Evolutionary conservation across 2,888 invertebrate genomes (phyloP), one percentile per base, ranked within the genome.

Genomic region (Cosmopolites sordidus): DNA sequence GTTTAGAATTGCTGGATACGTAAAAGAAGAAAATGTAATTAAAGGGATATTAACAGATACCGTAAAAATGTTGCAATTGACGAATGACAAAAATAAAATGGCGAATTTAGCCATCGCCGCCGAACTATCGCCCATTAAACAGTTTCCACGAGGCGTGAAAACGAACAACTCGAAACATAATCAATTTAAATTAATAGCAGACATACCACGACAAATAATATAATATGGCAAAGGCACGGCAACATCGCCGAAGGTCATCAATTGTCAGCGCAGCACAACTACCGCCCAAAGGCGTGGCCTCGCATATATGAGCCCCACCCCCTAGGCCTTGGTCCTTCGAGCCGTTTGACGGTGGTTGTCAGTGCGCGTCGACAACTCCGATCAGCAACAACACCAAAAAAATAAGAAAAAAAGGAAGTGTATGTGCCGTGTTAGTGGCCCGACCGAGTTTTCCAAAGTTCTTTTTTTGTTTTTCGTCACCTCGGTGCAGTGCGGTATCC

Each of bases 161-260:
- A 60, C 58, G 59, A 58, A 58, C 58, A 51, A 57, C 57, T 54
- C 42, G 54, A 40, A 60, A 54, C 62, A 60, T 63, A 66, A 67
- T 66, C 66, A 66, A 66, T 66, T 66, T 62, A 64, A 68, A 68
- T 68, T 68, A 69, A 68, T 66, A 64, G 61, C 60, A 62, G 64
- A 64, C 64, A 64, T 60, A 60, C 59, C 56, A 59, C 64, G 69
- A 69, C 69, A 69, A 69, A 69, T 69, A 68, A 68, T 68, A 67
- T 69, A 69, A 69, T 69, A 68, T 66, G 69, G 62, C 60, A 63
- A 65, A 67, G 66, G 67, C 68, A 68, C 66, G 68, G 58, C 60
- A 60, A 62, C 62, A 62, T 62, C 49, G 59, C 54, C 48, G 54
- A 55, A 62, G 64, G 64, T 66, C 66, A 68, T 69, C 66, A 68